Evolutionary conservation across 2,797 vertebrate species (phyloP).

Genomic region (Florisuga fusca): DNA sequence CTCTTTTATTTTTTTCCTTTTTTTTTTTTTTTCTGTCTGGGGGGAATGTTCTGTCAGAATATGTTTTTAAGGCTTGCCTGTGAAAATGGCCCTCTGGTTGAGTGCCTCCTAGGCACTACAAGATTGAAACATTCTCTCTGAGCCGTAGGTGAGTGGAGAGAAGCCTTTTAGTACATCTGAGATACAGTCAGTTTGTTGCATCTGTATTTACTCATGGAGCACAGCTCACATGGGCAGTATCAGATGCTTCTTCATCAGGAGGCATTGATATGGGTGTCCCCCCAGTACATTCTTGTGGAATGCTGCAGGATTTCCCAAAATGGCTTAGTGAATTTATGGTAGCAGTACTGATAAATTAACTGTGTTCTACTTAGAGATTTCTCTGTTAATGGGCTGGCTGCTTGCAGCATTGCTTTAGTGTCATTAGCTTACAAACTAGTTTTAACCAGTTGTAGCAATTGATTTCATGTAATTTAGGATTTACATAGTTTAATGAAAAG

Average conservation of each 20-base stretch:
- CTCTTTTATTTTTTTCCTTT: no score
- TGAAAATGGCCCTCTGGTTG: background rate
- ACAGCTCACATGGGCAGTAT: background rate
- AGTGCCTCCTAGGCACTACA: background rate
- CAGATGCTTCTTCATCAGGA: background rate
- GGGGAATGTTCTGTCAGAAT: background rate
- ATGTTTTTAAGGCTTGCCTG: background rate
- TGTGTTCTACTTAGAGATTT: conserved; percentile 24
- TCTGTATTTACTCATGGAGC: background rate
- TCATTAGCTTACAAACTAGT: conserved; percentile 42
- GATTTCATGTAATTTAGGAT: conserved; percentile 39
- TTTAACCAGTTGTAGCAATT: conserved; percentile 39
- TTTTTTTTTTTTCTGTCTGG: accelerated
- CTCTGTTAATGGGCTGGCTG: conserved; percentile 41
- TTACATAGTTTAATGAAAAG: conserved; percentile 61
- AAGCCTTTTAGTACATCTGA: background rate
- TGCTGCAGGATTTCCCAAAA: background rate
- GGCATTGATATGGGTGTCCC: background rate
- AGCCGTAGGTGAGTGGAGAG: background rate
- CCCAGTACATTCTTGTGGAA: background rate
- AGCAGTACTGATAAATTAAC: conserved; percentile 21
- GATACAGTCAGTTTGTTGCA: background rate
- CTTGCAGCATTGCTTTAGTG: conserved; percentile 37
- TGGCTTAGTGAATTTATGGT: background rate
- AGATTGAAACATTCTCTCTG: background rate